Conservation (phyloP, 1,140 invertebrate genomes). For the Drosophila obscura region DNA sequence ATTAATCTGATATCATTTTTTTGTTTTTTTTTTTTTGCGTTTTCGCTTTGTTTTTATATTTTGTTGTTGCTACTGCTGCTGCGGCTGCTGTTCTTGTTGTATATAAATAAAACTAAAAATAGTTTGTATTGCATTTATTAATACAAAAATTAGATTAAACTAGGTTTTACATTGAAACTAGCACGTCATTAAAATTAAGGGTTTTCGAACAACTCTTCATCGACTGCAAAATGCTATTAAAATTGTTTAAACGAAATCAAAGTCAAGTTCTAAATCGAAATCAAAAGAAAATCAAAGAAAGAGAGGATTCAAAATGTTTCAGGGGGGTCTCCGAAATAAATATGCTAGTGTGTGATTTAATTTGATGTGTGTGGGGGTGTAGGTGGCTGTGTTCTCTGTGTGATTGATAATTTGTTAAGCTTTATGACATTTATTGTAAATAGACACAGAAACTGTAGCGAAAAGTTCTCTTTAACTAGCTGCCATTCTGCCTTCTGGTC, state of each 20-base stretch:
- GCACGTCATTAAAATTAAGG: slow-evolving; percentile 61
- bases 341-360: slow-evolving; percentile 26
- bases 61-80: slow-evolving; percentile 10
- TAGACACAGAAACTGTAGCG: slow-evolving; percentile 78
- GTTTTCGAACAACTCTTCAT: slow-evolving; percentile 58
- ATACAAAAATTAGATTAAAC: slow-evolving; percentile 74
- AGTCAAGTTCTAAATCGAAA: slow-evolving; percentile 52
- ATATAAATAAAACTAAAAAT: slow-evolving; percentile 79
- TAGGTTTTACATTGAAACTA: slow-evolving; percentile 77
- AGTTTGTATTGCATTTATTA: slow-evolving; percentile 81
- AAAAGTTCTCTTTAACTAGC: slow-evolving; percentile 66
- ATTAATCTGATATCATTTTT: slow-evolving; percentile 52
- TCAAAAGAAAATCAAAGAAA: slow-evolving; percentile 21
- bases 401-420: slow-evolving; percentile 34
- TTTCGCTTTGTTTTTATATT: slow-evolving; percentile 27
- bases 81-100: slow-evolving; percentile 24
- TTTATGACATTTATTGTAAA: slow-evolving; percentile 73
- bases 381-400: slow-evolving; percentile 14
- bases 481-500: slow-evolving; percentile 22
- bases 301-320: slow-evolving; percentile 31
- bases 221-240: slow-evolving; percentile 70
- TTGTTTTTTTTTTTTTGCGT: slow-evolving; percentile 22
- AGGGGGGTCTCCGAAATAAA: slow-evolving; percentile 30
- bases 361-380: slow-evolving; percentile 19
- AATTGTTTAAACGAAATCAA: slow-evolving; percentile 50